Evolutionary conservation across 2,113 vertebrate genomes (phyloP), one percentile per base, ranked within the genome.

Genomic region (Paramormyrops kingsleyae): DNA sequence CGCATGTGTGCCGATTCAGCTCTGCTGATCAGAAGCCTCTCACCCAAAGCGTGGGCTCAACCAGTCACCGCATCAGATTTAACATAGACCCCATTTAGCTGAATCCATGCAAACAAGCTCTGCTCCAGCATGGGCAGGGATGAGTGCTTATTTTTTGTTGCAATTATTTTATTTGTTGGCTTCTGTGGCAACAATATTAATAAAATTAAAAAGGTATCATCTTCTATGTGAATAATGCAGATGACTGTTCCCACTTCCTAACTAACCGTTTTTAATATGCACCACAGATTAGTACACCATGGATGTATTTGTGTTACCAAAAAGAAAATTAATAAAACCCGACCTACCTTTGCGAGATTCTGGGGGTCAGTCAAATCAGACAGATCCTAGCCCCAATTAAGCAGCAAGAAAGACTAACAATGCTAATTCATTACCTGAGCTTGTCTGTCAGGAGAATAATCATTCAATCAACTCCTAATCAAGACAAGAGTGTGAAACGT

Each of bases 401-500:
- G 56, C 83, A 88, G 50, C 74, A 59, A 89, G 88, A 53, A 87
- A 86, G 89, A 90, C 89, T 80, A 83, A 62, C 87, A 62, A 74
- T 80, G 42, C 52, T 89, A 88, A 90, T 92, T 52, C 74, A 85
- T 88, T 90, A 91, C 80, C 83, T 88, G 86, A 89, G 88, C 88
- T 35, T 70, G 87, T 91, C 89, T 74, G 89, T 92, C 89, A 91
- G 56, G 49, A 89, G 74, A 89, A 87, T 88, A 52, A 88, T 74
- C 87, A 87, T 86, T 90, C 83, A 85, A 90, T 91, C 88, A 90
- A 89, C 21, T 90, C 85, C 53, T 91, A 89, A 91, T 91, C 89
- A 90, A 88, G 83, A 90, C 53, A 56, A 80, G 88, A 91, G 87
- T 88, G 44, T 0, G 83, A 85, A 21, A 88, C 0, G n/a, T 52